Evolutionary conservation across 2,888 invertebrate species (phyloP), one percentile per base, ranked within the genome.

Genomic region (Cylindroiulus punctatus): DNA sequence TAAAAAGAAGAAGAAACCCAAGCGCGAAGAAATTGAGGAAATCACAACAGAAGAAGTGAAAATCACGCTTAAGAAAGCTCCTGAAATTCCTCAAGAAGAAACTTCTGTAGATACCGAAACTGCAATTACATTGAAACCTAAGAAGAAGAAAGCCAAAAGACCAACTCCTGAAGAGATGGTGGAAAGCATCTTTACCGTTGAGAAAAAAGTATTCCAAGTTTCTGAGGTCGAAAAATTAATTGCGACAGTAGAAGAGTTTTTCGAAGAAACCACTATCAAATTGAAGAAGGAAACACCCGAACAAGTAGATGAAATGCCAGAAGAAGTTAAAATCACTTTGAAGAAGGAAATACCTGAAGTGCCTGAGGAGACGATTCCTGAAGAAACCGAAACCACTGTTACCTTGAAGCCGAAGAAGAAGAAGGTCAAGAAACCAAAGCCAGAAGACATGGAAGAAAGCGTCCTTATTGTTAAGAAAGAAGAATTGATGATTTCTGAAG

Each of bases 1-100:
- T 19, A 44, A 84, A 44, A 40, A 84, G n/a, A 44, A 84, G 42
- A 82, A 84, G 57, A 76, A 76, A n/a, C 76, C 76, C 30, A 76
- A 22, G 22, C 22, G 5, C 22, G 76, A 76, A 76, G 30, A 22
- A 26, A 22, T 76, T 76, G 76, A 76, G 85, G 86, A 32, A 84
- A 81, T 12, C 81, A 81, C 40, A 30, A 36, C 40, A 3, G 42
- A 83, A 26, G 42, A 83, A 36, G 83, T 40, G 8, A 83, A 83
- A 83, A n/a, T 83, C 22, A 42, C 83, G n/a, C 36, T 82, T 3
- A 52, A 65, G 30, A 42, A 84, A 52, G 81, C 26, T 65, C 65
- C 65, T 26, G 26, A 65, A 65, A 12, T 26, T 65, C 7, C n/a
- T n/a, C 26, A 65, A 26, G 65, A 65, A 65, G 14, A 26, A 26